Evolutionary conservation across 2,888 invertebrate genomes (phyloP), one percentile per base, ranked within the genome.

Genomic region (Monochamus alternatus): DNA sequence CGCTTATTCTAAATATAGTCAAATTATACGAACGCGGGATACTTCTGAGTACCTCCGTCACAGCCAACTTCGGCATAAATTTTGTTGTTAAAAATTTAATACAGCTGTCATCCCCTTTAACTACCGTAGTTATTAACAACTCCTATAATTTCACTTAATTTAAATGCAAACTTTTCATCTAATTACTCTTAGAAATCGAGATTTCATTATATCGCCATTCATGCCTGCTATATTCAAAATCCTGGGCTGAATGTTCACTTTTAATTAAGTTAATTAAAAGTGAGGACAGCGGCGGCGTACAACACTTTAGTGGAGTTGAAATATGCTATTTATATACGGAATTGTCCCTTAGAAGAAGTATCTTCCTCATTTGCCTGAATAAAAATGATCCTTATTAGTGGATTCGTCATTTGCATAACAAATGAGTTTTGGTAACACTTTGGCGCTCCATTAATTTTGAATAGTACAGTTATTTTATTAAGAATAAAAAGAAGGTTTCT

Each of bases 161-260:
- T 65, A 77, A 78, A 76, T 75, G 75, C 76, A 75, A 78, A 73
- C 76, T 70, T 75, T 78, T 76, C 68, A 76, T 76, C 78, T 78
- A 78, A 78, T 78, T 78, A 78, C 76, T 75, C 74, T 73, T 75
- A 78, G 75, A 75, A 78, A 78, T 78, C 76, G 76, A 76, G 78
- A 78, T 78, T 75, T 75, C 74, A 76, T 78, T 75, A 77, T 77
- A 75, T 73, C 75, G 75, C 71, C 76, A 65, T 78, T 78, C 71
- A 71, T 63, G 75, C 73, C 74, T 47, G 47, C 47, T 76, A 76
- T 74, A 76, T 78, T 78, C 75, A 70, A 76, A 59, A 64, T 73
- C 70, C 69, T 22, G 69, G 74, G 63, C 76, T 72, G 76, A 65
- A 70, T 66, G 74, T 75, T 76, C 73, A 76, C 76, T 78, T 78